Evolutionary conservation across 64 coral and sea anemone species (phyloP).

Genomic region (Montipora capricornis): DNA sequence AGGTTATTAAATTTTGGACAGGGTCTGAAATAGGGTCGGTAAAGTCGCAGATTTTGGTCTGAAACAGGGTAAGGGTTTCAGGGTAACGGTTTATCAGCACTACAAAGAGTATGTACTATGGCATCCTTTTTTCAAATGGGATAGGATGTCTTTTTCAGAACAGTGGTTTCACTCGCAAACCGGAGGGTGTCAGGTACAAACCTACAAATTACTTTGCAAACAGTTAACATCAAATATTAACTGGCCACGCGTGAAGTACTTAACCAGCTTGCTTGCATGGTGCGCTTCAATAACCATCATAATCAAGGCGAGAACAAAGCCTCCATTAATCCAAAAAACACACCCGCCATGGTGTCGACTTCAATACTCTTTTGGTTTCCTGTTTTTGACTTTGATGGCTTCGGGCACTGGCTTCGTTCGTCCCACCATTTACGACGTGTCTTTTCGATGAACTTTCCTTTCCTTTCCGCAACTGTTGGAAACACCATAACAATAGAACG

Average conservation of each 20-base stretch:
- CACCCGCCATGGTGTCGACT: constrained; percentile 85
- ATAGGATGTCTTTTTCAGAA: too few relatives aligned
- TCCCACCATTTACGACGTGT: constrained; percentile 86
- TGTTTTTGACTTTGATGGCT: constrained; percentile 6
- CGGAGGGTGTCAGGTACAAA: too few relatives aligned
- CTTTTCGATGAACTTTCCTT: constrained; percentile 81
- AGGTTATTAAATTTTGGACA: too few relatives aligned
- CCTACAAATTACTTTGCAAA: constrained; percentile 61
- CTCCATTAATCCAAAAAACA: constrained; percentile 71
- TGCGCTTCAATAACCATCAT: constrained; percentile 78
- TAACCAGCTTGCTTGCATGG: constrained; percentile 83
- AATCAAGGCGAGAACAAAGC: constrained; percentile 15
- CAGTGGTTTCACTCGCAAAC: too few relatives aligned
- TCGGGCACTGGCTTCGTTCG: constrained; percentile 73
- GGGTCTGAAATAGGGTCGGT: too few relatives aligned
- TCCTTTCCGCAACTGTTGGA: constrained; percentile 80
- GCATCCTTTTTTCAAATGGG: too few relatives aligned
- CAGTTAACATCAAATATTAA: constrained; percentile 78
- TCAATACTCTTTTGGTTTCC: constrained; percentile 62
- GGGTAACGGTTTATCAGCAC: too few relatives aligned
- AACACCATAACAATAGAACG: too few relatives aligned
- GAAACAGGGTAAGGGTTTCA: too few relatives aligned
- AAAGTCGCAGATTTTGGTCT: too few relatives aligned
- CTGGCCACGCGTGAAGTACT: constrained; percentile 70
- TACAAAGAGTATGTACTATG: too few relatives aligned